Evolutionary conservation across 2,113 vertebrate genomes (phyloP).

Genomic region (Cyprinus carpio): DNA sequence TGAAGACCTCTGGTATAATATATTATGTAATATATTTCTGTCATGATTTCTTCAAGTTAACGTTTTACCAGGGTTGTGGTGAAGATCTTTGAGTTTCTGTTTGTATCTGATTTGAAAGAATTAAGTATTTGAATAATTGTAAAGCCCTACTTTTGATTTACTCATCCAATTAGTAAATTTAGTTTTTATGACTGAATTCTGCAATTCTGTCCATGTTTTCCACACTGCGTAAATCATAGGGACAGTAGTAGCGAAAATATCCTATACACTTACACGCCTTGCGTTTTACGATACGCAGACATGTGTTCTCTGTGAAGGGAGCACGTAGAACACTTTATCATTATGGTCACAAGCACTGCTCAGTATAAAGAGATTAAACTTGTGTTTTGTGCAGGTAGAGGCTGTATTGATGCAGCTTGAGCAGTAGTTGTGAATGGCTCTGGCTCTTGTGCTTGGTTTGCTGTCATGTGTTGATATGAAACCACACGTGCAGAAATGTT

Average conservation of each 20-base stretch:
- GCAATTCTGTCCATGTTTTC: no score
- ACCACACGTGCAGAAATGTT: slow-evolving; percentile 8
- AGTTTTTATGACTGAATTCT: neutral
- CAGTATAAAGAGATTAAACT: no score
- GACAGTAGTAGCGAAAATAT: no score
- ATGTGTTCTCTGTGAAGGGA: no score
- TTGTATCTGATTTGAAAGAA: no score
- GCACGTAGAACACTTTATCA: no score
- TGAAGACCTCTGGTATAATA: no score
- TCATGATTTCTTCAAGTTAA: neutral
- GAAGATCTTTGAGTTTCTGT: neutral
- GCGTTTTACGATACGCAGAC: no score
- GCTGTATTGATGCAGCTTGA: neutral
- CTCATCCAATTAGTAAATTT: neutral
- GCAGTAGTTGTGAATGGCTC: neutral
- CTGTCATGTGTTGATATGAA: slow-evolving; percentile 1
- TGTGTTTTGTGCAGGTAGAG: neutral
- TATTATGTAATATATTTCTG: neutral
- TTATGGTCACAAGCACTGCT: neutral
- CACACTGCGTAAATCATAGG: no score
- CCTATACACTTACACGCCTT: no score
- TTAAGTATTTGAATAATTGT: neutral
- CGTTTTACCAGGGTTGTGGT: neutral
- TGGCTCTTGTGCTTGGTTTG: neutral
- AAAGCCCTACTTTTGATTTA: neutral